Conservation (phyloP, 2,113 vertebrate genomes). For the Neotoma lepida region DNA sequence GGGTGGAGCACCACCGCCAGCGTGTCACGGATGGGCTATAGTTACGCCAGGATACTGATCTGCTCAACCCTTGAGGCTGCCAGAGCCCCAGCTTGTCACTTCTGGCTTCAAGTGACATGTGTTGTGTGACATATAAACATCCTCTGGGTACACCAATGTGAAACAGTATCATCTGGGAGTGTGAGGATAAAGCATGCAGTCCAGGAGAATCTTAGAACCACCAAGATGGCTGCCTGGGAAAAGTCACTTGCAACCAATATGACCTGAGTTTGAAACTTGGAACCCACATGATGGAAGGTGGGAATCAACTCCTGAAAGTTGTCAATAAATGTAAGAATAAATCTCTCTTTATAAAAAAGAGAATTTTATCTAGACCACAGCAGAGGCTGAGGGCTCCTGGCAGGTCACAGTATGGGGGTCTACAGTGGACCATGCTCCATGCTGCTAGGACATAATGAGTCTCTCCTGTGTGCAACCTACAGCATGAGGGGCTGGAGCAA, state of each 20-base stretch:
- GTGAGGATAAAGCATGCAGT: neutral
- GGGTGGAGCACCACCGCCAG: neutral
- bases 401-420: neutral
- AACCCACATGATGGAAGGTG: neutral
- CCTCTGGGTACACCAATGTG: neutral
- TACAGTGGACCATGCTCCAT: neutral
- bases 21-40: neutral
- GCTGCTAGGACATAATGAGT: neutral
- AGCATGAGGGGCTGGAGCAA: neutral
- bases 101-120: constrained; percentile 20
- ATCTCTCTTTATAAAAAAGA: neutral
- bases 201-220: neutral
- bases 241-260: neutral
- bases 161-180: neutral
- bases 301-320: neutral
- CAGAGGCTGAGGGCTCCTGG: neutral
- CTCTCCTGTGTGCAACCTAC: neutral
- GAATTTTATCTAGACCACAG: neutral
- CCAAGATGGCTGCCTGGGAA: neutral
- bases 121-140: neutral
- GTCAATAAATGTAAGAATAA: neutral
- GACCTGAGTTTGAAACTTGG: neutral
- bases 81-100: neutral
- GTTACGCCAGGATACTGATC: neutral
- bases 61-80: neutral